Conservation (phyloP, 1,140 invertebrate species). For the Centruroides sculpturatus region DNA sequence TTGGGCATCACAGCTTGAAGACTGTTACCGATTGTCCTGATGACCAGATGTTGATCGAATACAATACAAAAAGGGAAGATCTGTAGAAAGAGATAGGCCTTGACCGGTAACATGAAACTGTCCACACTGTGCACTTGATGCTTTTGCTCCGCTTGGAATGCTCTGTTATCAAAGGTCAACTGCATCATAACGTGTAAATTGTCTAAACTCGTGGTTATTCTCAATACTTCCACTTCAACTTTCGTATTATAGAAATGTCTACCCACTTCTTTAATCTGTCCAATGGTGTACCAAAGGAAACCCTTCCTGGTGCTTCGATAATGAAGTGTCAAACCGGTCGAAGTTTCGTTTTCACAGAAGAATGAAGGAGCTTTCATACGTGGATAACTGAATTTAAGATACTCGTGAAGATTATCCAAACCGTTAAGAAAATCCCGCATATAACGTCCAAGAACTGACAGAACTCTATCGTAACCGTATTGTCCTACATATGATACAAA, state of each 20-base stretch:
- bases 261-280: slow-evolving; percentile 80
- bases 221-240: slow-evolving; percentile 73
- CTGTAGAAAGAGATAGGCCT: slow-evolving; percentile 70
- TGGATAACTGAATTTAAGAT: slow-evolving; percentile 91
- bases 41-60: slow-evolving; percentile 84
- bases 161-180: slow-evolving; percentile 83
- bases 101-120: slow-evolving; percentile 47
- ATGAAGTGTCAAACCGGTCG: slow-evolving; percentile 71
- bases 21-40: slow-evolving; percentile 76
- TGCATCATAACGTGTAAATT: slow-evolving; percentile 89
- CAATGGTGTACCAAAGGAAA: slow-evolving; percentile 93
- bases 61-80: slow-evolving; percentile 96
- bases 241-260: slow-evolving; percentile 84
- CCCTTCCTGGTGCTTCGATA: slow-evolving; percentile 82
- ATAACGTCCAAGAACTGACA: slow-evolving; percentile 72
- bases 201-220: slow-evolving; percentile 69
- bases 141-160: slow-evolving; percentile 29
- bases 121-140: slow-evolving; percentile 20
- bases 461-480: slow-evolving; percentile 81
- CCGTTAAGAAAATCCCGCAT: slow-evolving; percentile 93
- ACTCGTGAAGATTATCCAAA: slow-evolving; percentile 92
- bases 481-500: slow-evolving; percentile 41
- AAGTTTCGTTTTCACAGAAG: slow-evolving; percentile 88
- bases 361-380: slow-evolving; percentile 84
- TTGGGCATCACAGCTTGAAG: slow-evolving; percentile 80